A percentile compares a stretch with the other conserved stretches of the same genome.
These are phyloP conservation scores for Incurvaria masculella DNA, from an alignment of 2,888 invertebrate species.

Conservation along the genomic window DNA sequence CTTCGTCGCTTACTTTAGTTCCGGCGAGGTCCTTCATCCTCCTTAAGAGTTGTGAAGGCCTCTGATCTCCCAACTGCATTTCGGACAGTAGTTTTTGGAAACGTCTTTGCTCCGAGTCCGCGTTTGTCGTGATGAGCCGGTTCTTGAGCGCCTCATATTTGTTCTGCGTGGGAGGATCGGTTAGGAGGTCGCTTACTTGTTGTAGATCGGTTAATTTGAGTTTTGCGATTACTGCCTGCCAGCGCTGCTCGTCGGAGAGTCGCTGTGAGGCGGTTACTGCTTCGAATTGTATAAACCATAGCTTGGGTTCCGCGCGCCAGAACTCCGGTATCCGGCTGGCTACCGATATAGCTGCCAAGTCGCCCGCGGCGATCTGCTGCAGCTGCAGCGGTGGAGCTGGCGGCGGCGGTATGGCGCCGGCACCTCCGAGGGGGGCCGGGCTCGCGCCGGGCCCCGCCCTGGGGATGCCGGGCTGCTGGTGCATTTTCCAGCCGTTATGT, in stretches of 20 bases:
- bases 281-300: not conserved
- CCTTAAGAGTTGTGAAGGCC: conserved; percentile 2
- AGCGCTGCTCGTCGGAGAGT: not conserved
- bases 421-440: no score
- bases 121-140: not conserved
- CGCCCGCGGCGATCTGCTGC: no score
- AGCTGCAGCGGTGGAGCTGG: no score
- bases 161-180: not conserved
- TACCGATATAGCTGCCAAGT: conserved; percentile 10
- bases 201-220: not conserved
- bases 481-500: no score
- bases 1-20: conserved; percentile 2
- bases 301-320: not conserved
- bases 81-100: conserved; percentile 3
- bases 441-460: no score
- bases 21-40: conserved; percentile 2
- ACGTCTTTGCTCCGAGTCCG: not conserved
- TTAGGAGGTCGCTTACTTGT: conserved; percentile 3
- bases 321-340: not conserved
- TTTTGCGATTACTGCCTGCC: not conserved
- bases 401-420: no score
- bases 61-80: conserved; percentile 3
- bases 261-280: not conserved
- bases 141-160: not conserved
- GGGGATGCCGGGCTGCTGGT: no score